Percentiles rank a stretch among this genome's conserved stretches.
These are phyloP conservation scores for Lasioglossum vierecki DNA, from an alignment of 2,888 invertebrate genomes.

Conservation along the genomic window DNA sequence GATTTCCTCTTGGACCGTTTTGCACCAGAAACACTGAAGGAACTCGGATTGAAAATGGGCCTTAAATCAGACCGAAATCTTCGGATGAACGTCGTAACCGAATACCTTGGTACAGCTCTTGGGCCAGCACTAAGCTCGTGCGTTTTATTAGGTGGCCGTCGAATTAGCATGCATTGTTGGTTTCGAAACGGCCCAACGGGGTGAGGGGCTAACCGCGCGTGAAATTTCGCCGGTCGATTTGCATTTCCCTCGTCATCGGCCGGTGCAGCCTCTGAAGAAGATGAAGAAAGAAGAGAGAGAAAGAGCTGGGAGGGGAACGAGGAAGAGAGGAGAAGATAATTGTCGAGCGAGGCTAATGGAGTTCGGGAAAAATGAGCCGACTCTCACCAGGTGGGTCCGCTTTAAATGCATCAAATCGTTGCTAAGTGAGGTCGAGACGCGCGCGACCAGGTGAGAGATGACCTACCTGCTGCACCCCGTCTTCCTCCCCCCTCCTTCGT, in stretches of 20 bases:
- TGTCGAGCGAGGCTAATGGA: constrained; percentile 75
- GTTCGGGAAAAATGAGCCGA: constrained; percentile 72
- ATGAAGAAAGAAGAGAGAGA: constrained; percentile 2
- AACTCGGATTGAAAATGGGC: constrained; percentile 8
- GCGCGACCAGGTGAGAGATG: constrained; percentile 66
- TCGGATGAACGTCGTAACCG: constrained; percentile 19
- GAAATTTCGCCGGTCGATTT: constrained; percentile 61
- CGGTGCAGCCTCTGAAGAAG: neutral
- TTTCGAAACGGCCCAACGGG: neutral
- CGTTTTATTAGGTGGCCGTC: constrained; percentile 49
- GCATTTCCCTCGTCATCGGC: constrained; percentile 69
- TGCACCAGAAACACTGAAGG: neutral
- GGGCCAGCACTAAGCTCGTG: constrained; percentile 16
- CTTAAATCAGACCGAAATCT: constrained; percentile 29
- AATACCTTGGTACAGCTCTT: neutral
- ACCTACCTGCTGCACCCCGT: constrained; percentile 36
- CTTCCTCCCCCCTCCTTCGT: neutral
- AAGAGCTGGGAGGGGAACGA: constrained; percentile 35
- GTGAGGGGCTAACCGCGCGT: constrained; percentile 44
- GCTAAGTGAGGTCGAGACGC: constrained; percentile 70
- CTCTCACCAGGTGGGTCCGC: constrained; percentile 76
- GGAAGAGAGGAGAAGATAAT: constrained; percentile 70
- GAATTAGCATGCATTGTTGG: constrained; percentile 49
- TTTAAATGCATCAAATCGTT: constrained; percentile 76
- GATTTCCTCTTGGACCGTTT: constrained; percentile 32